Evolutionary conservation across 2,888 invertebrate genomes (phyloP).

Genomic region (Dascillus cervinus): DNA sequence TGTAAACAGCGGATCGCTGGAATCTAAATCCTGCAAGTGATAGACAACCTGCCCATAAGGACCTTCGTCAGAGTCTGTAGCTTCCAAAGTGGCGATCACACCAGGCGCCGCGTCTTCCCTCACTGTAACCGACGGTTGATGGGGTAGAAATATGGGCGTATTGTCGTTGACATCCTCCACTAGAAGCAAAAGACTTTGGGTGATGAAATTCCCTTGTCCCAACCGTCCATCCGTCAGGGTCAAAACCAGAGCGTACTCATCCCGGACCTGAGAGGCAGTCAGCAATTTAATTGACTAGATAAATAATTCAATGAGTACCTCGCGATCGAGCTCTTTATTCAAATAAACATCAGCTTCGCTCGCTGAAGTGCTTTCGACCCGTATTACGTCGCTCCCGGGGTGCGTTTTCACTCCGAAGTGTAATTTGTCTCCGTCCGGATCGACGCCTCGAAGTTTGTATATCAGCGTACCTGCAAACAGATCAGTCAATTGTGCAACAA

Average conservation of each 20-base stretch:
- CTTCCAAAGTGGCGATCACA: slow-evolving; percentile 72
- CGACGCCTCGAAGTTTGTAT: slow-evolving; percentile 72
- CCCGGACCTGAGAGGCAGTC: slow-evolving; percentile 56
- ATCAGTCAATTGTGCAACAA: no score
- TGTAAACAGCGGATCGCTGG: slow-evolving; percentile 67
- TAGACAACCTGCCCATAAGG: slow-evolving; percentile 90
- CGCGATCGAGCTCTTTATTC: slow-evolving; percentile 83
- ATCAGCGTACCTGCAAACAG: slow-evolving; percentile 65
- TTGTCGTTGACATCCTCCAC: slow-evolving; percentile 92
- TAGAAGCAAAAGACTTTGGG: slow-evolving; percentile 78
- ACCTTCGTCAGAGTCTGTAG: slow-evolving; percentile 84
- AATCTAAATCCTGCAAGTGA: slow-evolving; percentile 73
- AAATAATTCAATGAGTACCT: slow-evolving; percentile 58
- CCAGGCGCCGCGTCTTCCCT: slow-evolving; percentile 73
- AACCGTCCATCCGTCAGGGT: slow-evolving; percentile 83
- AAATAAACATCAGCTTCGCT: slow-evolving; percentile 84
- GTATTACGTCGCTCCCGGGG: slow-evolving; percentile 73
- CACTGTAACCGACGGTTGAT: slow-evolving; percentile 73
- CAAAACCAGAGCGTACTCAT: slow-evolving; percentile 82
- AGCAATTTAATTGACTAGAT: not conserved
- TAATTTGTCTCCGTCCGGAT: slow-evolving; percentile 79
- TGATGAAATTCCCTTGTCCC: slow-evolving; percentile 80
- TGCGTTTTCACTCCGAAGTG: slow-evolving; percentile 76
- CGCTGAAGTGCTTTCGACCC: slow-evolving; percentile 70
- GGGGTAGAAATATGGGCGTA: slow-evolving; percentile 78